A percentile compares a stretch with the other conserved stretches of the same genome.
Conservation (phyloP, 2,113 vertebrate genomes). For the Eudorcas thomsonii region DNA sequence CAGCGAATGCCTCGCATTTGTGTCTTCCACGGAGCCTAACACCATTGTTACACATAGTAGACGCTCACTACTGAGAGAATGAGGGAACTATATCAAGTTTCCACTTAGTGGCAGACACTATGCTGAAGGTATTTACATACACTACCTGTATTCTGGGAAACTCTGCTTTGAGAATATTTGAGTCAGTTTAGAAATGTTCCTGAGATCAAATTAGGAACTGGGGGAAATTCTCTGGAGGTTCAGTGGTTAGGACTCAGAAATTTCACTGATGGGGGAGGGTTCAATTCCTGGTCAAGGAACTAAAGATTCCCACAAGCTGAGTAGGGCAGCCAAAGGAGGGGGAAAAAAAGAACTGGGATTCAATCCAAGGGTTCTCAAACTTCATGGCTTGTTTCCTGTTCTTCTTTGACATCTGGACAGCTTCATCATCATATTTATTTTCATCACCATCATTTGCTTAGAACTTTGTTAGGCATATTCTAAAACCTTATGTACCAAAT, state of each 20-base stretch:
- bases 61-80: not conserved
- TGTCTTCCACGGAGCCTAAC: not conserved
- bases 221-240: not conserved
- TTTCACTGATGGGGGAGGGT: not conserved
- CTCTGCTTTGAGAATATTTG: not conserved
- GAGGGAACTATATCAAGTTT: not conserved
- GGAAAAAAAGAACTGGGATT: not conserved
- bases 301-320: not conserved
- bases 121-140: not conserved
- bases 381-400: not conserved
- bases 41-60: not conserved
- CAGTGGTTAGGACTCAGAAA: not conserved
- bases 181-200: constrained; percentile 14
- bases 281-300: not conserved
- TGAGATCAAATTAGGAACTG: not conserved
- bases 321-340: not conserved
- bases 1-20: not conserved
- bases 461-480: not conserved
- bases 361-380: not conserved
- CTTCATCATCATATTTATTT: not conserved
- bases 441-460: not conserved
- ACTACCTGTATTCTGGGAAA: not conserved
- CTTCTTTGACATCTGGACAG: not conserved
- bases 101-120: not conserved
- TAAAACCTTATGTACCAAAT: not conserved